These are phyloP conservation scores for Hanleya hanleyi DNA, from an alignment of 2,888 invertebrate species.

Conservation along the genomic window DNA sequence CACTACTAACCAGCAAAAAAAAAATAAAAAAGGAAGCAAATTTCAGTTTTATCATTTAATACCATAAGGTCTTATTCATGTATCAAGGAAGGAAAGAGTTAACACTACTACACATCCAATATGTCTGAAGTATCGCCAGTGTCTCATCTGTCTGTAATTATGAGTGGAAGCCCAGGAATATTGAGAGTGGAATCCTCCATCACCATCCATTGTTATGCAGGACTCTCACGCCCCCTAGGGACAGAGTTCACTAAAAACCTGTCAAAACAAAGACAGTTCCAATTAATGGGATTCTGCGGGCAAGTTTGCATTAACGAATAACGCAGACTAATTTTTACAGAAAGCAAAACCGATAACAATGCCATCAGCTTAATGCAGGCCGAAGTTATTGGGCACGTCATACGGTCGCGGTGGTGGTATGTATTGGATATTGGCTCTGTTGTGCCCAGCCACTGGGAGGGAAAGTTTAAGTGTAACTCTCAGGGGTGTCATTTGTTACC, in stretches of 20 bases:
- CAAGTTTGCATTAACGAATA: neutral
- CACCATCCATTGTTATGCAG: neutral
- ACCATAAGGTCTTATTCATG: no score
- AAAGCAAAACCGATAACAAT: neutral
- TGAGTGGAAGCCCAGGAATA: neutral
- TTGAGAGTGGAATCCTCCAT: neutral
- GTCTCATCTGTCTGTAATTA: neutral
- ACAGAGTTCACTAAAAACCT: neutral
- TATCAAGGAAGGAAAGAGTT: no score
- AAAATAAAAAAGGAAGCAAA: no score
- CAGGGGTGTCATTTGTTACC: neutral
- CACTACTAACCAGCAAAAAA: no score
- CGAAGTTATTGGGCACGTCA: no score
- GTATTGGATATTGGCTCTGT: no score
- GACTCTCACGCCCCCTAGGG: neutral
- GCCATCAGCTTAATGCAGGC: no score
- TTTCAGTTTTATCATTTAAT: no score
- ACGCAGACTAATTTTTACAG: neutral
- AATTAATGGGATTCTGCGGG: slow-evolving; percentile 1
- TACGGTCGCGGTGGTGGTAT: no score
- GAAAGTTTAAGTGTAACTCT: slow-evolving; percentile 5
- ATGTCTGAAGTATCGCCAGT: no score
- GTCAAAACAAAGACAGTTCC: slow-evolving; percentile 1
- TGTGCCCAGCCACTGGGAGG: no score
- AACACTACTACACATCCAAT: no score